These are phyloP conservation scores for Ellobium chinense DNA, from an alignment of 2,888 invertebrate genomes.

Conservation along the genomic window DNA sequence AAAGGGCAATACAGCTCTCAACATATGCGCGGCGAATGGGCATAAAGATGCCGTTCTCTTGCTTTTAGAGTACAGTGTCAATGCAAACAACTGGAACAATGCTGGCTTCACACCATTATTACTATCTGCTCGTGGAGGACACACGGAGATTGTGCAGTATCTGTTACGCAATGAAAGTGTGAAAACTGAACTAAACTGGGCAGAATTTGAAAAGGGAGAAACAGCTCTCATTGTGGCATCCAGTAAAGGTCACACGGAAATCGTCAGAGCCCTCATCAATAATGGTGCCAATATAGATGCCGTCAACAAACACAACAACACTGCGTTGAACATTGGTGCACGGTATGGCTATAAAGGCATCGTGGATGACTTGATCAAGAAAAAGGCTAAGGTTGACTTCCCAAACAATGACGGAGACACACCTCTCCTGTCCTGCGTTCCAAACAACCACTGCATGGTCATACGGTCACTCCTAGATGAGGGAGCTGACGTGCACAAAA, in stretches of 20 bases:
- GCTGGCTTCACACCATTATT: conserved; percentile 1
- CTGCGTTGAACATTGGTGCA: conserved; percentile 26
- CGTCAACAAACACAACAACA: neutral
- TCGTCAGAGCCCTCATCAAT: neutral
- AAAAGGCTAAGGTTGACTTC: conserved; percentile 10
- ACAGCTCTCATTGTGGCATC: conserved; percentile 33
- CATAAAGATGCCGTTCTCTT: neutral
- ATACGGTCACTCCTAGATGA: conserved; percentile 10
- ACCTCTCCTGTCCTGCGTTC: conserved; percentile 9
- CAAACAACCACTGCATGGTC: neutral
- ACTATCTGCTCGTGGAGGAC: neutral
- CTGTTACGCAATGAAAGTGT: neutral
- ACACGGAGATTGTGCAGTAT: conserved; percentile 10
- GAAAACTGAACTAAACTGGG: neutral
- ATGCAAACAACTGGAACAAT: neutral
- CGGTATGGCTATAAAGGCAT: neutral
- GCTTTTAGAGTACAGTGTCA: conserved; percentile 6
- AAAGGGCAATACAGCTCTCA: conserved; percentile 27
- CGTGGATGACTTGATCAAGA: neutral
- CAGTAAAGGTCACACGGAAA: conserved; percentile 18
- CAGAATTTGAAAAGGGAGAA: neutral
- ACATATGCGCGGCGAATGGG: conserved; percentile 8
- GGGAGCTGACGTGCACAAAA: neutral
- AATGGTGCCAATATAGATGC: conserved; percentile 5
- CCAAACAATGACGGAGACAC: conserved; percentile 22